A percentile compares a stretch with the other conserved stretches of the same genome.
These are phyloP conservation scores for Alethe diademata DNA, from an alignment of 2,113 vertebrate species.

Conservation along the genomic window DNA sequence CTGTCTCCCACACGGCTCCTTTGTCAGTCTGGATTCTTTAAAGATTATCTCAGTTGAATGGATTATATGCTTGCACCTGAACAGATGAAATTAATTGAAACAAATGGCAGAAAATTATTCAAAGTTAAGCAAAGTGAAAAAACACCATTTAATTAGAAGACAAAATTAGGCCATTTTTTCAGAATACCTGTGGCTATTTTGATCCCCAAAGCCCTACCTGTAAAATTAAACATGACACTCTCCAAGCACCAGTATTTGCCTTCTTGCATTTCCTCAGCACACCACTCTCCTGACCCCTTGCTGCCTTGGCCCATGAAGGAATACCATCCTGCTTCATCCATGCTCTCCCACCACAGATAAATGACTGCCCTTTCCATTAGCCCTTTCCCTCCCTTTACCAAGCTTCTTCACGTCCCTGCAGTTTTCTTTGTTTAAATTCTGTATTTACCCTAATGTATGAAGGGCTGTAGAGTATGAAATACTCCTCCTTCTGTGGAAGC, in stretches of 20 bases:
- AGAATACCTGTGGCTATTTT: not conserved
- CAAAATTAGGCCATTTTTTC: not conserved
- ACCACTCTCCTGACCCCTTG: not conserved
- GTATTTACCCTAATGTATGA: not conserved
- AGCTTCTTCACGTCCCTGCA: not conserved
- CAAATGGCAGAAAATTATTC: not conserved
- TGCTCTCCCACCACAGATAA: not conserved
- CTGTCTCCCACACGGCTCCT: not conserved
- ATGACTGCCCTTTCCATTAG: not conserved
- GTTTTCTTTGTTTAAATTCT: not conserved
- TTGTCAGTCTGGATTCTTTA: not conserved
- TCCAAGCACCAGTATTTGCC: not conserved
- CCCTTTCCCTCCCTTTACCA: not conserved
- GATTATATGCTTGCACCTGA: not conserved
- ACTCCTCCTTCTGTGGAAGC: not conserved
- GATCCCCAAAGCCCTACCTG: not conserved
- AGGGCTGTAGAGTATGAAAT: not conserved
- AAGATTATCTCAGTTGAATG: not conserved
- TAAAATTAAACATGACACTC: not conserved
- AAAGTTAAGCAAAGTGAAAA: not conserved
- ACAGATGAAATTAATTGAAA: not conserved
- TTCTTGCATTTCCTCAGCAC: not conserved
- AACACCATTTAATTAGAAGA: not conserved
- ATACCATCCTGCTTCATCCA: not conserved
- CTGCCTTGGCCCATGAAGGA: not conserved